Conservation (phyloP, 2,113 vertebrate genomes). For the Antechinus stuartii region DNA sequence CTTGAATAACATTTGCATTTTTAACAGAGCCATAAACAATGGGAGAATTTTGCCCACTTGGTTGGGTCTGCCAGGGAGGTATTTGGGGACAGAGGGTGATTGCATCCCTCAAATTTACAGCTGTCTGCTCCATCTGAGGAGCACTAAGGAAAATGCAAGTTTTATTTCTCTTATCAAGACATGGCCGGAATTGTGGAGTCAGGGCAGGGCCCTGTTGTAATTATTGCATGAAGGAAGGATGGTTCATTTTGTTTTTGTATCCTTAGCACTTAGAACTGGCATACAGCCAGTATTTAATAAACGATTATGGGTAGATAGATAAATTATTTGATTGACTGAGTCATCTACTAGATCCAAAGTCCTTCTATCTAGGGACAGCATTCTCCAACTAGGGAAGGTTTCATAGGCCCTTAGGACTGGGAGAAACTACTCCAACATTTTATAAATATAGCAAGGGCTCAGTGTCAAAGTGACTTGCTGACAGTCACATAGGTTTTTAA, state of each 20-base stretch:
- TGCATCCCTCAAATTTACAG: constrained; percentile 74
- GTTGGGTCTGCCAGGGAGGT: constrained; percentile 27
- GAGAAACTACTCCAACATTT: background rate
- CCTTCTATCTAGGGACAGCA: background rate
- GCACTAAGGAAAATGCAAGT: constrained; percentile 52
- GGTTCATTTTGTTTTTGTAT: background rate
- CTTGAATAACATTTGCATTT: constrained; percentile 12
- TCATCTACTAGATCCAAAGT: background rate
- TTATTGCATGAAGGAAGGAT: background rate
- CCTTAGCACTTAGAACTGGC: background rate
- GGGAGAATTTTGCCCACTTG: constrained; percentile 29
- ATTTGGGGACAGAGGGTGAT: constrained; percentile 74
- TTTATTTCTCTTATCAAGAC: constrained; percentile 22
- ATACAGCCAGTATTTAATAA: background rate
- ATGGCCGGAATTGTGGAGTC: background rate
- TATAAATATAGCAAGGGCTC: background rate
- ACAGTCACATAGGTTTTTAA: background rate
- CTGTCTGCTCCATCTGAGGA: constrained; percentile 64
- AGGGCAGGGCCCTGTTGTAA: background rate
- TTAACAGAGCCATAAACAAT: constrained; percentile 27
- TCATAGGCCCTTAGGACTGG: background rate
- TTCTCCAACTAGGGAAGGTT: background rate
- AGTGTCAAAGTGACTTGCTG: background rate
- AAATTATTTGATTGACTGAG: background rate
- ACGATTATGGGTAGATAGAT: background rate